phyloP scores from a whole-genome alignment of 1,140 invertebrate species.

The Goniozus legneri region DNA sequence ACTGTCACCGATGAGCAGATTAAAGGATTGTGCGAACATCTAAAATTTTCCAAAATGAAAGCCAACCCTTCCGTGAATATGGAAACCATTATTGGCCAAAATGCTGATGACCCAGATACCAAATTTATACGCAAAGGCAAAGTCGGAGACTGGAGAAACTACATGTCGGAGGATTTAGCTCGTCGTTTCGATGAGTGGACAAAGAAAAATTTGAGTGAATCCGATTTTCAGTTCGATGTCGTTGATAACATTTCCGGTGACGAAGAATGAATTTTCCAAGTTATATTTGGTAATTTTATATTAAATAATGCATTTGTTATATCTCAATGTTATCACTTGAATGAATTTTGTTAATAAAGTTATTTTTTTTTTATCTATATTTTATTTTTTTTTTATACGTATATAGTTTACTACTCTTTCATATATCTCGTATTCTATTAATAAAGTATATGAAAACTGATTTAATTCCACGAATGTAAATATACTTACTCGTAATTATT shows the following conservation, averaged over 20 bases:
- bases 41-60: constrained; percentile 80
- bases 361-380: too few relatives aligned
- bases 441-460: too few relatives aligned
- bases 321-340: too few relatives aligned
- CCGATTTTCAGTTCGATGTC: constrained; percentile 63
- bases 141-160: constrained; percentile 81
- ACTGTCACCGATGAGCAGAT: constrained; percentile 63
- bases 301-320: too few relatives aligned
- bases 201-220: constrained; percentile 62
- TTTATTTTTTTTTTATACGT: too few relatives aligned
- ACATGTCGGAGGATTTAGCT: constrained; percentile 70
- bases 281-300: too few relatives aligned
- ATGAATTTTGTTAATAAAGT: too few relatives aligned
- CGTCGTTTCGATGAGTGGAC: constrained; percentile 74
- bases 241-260: not conserved
- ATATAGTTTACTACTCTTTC: too few relatives aligned
- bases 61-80: constrained; percentile 74
- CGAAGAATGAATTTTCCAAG: constrained; percentile 12
- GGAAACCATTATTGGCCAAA: constrained; percentile 59
- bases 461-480: too few relatives aligned
- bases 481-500: too few relatives aligned
- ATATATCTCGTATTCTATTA: too few relatives aligned
- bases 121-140: constrained; percentile 78
- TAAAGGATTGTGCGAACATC: constrained; percentile 65
- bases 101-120: constrained; percentile 52